Percentiles rank a stretch among this genome's conserved stretches.
Conservation (phyloP, 2,113 vertebrate genomes). For the Nycticorax nycticorax region DNA sequence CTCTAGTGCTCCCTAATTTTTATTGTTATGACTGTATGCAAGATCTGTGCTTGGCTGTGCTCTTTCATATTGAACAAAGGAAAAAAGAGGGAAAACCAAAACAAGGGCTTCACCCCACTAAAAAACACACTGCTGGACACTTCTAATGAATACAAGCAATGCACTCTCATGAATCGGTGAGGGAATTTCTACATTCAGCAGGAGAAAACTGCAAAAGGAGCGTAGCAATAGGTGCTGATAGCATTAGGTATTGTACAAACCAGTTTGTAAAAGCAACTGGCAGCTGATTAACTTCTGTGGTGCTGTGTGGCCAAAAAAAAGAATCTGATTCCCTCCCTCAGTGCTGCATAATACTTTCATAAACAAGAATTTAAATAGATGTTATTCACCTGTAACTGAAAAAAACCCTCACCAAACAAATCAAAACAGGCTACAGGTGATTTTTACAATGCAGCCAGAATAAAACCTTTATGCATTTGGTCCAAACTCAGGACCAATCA, state of each 20-base stretch:
- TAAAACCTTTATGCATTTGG: background rate
- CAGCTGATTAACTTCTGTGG: background rate
- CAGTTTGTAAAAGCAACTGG: background rate
- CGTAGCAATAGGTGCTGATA: background rate
- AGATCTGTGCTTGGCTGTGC: background rate
- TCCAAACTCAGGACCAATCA: background rate
- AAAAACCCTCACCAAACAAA: background rate
- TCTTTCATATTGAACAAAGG: background rate
- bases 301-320: background rate
- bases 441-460: background rate
- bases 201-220: background rate
- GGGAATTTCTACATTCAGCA: background rate
- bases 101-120: background rate
- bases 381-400: background rate
- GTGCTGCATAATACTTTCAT: background rate
- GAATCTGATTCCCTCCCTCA: background rate
- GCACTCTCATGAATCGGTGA: background rate
- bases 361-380: background rate
- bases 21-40: background rate
- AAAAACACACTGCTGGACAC: background rate
- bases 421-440: background rate
- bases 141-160: background rate
- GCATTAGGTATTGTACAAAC: background rate
- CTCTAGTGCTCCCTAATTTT: background rate
- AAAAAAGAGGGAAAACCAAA: background rate